Evolutionary conservation across 2,888 invertebrate species (phyloP).

Genomic region (Watsonalla cultraria): DNA sequence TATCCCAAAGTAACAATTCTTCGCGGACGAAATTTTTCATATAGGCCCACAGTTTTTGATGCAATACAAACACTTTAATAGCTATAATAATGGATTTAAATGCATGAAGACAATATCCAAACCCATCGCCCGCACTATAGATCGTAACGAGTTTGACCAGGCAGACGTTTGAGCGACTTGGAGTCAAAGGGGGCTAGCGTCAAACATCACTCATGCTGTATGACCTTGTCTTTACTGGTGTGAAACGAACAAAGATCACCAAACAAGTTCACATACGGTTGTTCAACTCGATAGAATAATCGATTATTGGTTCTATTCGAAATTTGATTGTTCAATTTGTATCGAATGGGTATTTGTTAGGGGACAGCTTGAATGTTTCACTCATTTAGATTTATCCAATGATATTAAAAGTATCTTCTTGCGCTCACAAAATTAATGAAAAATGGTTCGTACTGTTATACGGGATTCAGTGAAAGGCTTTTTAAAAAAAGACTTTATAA

Average conservation of each 20-base stretch:
- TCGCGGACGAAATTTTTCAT: too few species aligned
- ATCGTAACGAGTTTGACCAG: slow-evolving; percentile 40
- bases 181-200: slow-evolving; percentile 71
- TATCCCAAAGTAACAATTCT: too few species aligned
- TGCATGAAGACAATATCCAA: neutral
- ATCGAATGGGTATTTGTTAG: neutral
- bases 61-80: too few species aligned
- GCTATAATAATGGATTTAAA: too few species aligned
- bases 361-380: too few species aligned
- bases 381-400: too few species aligned
- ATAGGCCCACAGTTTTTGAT: too few species aligned
- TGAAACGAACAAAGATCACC: slow-evolving; percentile 30
- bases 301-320: neutral
- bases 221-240: slow-evolving; percentile 59
- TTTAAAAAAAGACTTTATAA: too few species aligned
- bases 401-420: too few species aligned
- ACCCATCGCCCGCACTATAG: slow-evolving; percentile 39
- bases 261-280: slow-evolving; percentile 4
- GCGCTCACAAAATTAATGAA: too few species aligned
- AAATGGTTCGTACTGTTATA: too few species aligned
- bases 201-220: slow-evolving; percentile 64
- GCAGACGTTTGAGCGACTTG: slow-evolving; percentile 58
- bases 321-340: neutral
- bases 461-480: too few species aligned
- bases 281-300: neutral